Percentiles rank a stretch among this genome's conserved stretches.
Evolutionary conservation across 2,888 invertebrate genomes (phyloP).

Genomic region (Caenorhabditis sp.): DNA sequence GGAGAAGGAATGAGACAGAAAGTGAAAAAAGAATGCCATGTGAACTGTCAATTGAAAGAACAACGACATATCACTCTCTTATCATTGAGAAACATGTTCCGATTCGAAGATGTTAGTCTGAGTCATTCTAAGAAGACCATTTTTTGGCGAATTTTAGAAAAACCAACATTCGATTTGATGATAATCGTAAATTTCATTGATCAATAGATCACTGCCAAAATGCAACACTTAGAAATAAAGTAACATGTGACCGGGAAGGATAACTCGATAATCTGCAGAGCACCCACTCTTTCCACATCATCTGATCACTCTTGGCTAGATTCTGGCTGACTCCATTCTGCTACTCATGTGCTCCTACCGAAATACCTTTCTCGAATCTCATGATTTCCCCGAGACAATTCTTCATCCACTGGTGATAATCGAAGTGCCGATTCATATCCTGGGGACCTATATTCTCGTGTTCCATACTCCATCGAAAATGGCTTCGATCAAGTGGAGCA

Average conservation of each 20-base stretch:
- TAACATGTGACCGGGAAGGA: background rate
- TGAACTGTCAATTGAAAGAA: too few species aligned
- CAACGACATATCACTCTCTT: too few species aligned
- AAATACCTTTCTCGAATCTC: background rate
- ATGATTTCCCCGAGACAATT: background rate
- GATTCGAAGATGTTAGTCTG: too few species aligned
- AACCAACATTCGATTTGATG: too few species aligned
- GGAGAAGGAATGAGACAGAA: too few species aligned
- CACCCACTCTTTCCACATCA: background rate
- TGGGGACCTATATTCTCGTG: background rate
- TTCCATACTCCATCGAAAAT: constrained; percentile 1
- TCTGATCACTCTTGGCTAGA: background rate
- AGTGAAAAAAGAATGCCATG: too few species aligned
- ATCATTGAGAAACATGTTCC: too few species aligned
- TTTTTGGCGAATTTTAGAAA: too few species aligned
- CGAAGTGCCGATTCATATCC: background rate
- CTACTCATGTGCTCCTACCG: background rate
- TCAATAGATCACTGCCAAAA: too few species aligned
- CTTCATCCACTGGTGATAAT: background rate
- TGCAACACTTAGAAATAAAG: background rate
- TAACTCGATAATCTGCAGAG: background rate
- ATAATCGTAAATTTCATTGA: too few species aligned
- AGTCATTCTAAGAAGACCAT: too few species aligned
- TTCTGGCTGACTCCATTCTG: background rate
- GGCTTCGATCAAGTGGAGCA: background rate